Evolutionary conservation across 2,797 vertebrate species (phyloP).

Genomic region (Sebastes trivittatus): DNA sequence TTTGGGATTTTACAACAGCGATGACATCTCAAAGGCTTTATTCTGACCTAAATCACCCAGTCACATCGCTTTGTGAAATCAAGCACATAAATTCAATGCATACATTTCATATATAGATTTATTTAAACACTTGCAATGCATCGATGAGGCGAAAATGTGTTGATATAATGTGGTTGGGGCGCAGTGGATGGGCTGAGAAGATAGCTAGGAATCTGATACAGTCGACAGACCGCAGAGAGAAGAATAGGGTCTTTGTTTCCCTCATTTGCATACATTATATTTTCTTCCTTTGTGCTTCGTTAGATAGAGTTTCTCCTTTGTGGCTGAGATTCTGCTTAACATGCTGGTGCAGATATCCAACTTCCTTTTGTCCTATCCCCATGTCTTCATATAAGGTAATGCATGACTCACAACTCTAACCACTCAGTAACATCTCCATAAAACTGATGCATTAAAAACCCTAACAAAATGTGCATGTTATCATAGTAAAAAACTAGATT

Average conservation of each 20-base stretch:
- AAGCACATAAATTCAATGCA: background rate
- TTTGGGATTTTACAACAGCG: constrained; percentile 17
- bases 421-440: constrained; percentile 23
- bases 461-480: constrained; percentile 6
- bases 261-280: constrained; percentile 85
- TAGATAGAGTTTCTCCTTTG: constrained; percentile 79
- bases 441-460: constrained; percentile 29
- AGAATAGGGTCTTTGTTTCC: constrained; percentile 78
- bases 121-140: constrained; percentile 26
- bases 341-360: constrained; percentile 64
- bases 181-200: constrained; percentile 60
- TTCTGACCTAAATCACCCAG: constrained; percentile 4
- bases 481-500: background rate
- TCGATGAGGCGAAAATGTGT: constrained; percentile 29
- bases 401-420: constrained; percentile 57
- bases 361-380: constrained; percentile 67
- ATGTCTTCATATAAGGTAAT: constrained; percentile 76
- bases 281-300: constrained; percentile 76
- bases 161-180: constrained; percentile 55
- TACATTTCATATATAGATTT: constrained; percentile 5
- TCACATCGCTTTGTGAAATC: background rate
- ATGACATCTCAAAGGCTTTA: constrained; percentile 4
- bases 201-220: constrained; percentile 76
- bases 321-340: constrained; percentile 74
- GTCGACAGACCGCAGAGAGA: constrained; percentile 68